Evolutionary conservation across 2,113 vertebrate genomes (phyloP).

Genomic region (Anolis sagrei): DNA sequence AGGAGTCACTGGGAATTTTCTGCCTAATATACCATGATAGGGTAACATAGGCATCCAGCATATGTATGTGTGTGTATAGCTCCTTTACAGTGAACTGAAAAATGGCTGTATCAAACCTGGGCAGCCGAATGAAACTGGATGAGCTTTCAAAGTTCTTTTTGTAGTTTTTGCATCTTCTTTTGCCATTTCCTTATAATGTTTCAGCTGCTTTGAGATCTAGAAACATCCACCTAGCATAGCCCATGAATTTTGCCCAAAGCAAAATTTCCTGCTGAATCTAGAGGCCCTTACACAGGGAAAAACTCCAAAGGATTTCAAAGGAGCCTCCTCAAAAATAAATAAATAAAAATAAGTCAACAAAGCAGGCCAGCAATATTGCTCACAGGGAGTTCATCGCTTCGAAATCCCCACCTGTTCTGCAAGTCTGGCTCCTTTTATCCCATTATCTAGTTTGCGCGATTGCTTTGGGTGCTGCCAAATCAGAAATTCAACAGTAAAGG

Average conservation of each 20-base stretch:
- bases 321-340: neutral
- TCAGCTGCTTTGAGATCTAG: neutral
- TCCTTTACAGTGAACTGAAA: neutral
- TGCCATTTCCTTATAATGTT: neutral
- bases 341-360: neutral
- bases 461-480: neutral
- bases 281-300: neutral
- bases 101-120: neutral
- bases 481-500: neutral
- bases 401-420: neutral
- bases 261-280: neutral
- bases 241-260: neutral
- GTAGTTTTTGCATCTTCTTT: neutral
- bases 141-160: neutral
- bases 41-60: neutral
- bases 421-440: slow-evolving; percentile 2
- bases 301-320: neutral
- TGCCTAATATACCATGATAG: neutral
- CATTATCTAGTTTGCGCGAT: neutral
- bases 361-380: neutral
- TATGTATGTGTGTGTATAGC: too few species aligned
- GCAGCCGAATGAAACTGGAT: neutral
- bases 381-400: neutral
- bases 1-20: neutral
- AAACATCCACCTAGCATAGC: neutral